These are phyloP conservation scores for Rhinolophus ferrumequinum DNA, from an alignment of 2,113 vertebrate genomes.

Conservation along the genomic window DNA sequence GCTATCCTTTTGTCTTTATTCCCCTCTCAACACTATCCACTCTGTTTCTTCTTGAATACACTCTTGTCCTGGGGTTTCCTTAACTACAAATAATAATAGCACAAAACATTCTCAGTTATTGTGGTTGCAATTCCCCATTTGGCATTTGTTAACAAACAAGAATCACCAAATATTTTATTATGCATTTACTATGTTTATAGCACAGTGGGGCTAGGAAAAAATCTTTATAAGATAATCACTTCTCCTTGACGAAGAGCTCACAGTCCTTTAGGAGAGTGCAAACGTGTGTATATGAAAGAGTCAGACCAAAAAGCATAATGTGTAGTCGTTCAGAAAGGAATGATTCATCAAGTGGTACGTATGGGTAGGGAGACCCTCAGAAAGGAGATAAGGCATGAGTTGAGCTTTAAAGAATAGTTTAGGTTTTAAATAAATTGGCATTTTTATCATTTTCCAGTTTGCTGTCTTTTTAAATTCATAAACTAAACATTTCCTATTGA, in stretches of 20 bases:
- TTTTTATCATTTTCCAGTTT: slow-evolving; percentile 30
- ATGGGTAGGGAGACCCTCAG: not conserved
- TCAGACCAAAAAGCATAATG: not conserved
- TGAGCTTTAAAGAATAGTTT: not conserved
- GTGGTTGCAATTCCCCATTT: not conserved
- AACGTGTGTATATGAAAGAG: not conserved
- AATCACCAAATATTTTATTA: slow-evolving; percentile 3
- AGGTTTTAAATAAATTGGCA: slow-evolving; percentile 9
- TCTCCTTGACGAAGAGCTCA: not conserved
- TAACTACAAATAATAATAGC: not conserved
- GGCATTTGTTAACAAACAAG: slow-evolving; percentile 45
- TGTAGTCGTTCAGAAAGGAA: not conserved
- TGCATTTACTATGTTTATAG: not conserved
- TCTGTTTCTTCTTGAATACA: not conserved
- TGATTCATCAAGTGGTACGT: not conserved
- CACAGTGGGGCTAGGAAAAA: not conserved
- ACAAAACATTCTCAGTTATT: not conserved
- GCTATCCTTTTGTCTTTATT: not conserved
- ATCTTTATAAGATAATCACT: not conserved
- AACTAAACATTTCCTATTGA: not conserved
- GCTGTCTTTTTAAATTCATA: not conserved
- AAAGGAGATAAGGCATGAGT: not conserved
- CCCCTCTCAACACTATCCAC: not conserved
- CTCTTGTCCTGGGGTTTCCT: not conserved
- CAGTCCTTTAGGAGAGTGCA: not conserved